A percentile compares a stretch with the other conserved stretches of the same genome.
phyloP scores from a whole-genome alignment of 2,113 vertebrate genomes.

The Percopsis transmontana region DNA sequence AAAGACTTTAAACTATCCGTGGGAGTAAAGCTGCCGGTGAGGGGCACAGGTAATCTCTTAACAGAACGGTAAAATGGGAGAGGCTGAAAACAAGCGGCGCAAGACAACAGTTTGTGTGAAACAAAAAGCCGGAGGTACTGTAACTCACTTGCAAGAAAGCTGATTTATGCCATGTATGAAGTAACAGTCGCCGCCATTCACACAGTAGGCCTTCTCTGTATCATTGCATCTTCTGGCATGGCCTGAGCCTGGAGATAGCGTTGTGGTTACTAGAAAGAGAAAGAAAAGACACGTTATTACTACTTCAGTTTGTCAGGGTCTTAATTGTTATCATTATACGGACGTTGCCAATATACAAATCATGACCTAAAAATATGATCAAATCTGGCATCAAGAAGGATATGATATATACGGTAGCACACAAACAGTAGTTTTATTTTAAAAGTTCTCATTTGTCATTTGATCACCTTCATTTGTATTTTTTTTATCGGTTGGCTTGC shows the following conservation, averaged over 20 bases:
- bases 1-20: neutral
- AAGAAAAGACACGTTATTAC: slow-evolving; percentile 35
- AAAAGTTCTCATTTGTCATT: slow-evolving; percentile 2
- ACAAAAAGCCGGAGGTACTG: slow-evolving; percentile 30
- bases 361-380: neutral
- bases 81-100: neutral
- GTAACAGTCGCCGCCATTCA: slow-evolving; percentile 97
- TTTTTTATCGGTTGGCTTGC: neutral
- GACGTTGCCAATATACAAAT: neutral
- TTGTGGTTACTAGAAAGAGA: slow-evolving; percentile 84
- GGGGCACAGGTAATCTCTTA: neutral
- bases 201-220: slow-evolving; percentile 93
- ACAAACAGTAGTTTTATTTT: slow-evolving; percentile 7
- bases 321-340: neutral
- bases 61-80: neutral
- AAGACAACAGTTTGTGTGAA: neutral
- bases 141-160: slow-evolving; percentile 98
- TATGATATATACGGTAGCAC: slow-evolving; percentile 1
- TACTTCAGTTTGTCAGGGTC: neutral
- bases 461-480: slow-evolving; percentile 2
- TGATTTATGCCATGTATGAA: slow-evolving; percentile 97
- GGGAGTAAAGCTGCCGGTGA: neutral
- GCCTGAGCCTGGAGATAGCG: slow-evolving; percentile 89
- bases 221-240: slow-evolving; percentile 96
- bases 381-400: slow-evolving; percentile 1